A percentile compares a stretch with the other conserved stretches of the same genome.
Evolutionary conservation across 2,797 vertebrate species (phyloP).

Genomic region (Pitangus sulphuratus): DNA sequence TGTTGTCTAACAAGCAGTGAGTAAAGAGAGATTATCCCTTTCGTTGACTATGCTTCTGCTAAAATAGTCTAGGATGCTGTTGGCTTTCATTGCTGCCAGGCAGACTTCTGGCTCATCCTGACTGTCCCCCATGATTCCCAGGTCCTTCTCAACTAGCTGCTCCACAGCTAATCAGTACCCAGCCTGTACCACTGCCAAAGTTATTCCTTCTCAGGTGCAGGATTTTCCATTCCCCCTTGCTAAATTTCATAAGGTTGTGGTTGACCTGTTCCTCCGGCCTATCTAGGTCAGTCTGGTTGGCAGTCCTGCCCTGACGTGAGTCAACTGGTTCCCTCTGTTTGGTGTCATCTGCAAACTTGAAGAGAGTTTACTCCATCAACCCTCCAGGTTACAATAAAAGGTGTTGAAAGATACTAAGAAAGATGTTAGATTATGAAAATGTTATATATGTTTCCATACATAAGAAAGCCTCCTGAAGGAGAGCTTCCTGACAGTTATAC

Average conservation of each 20-base stretch:
- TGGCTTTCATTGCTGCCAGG: neutral
- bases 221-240: neutral
- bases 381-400: neutral
- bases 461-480: neutral
- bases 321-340: neutral
- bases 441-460: neutral
- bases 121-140: neutral
- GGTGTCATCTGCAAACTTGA: neutral
- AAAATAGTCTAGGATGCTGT: neutral
- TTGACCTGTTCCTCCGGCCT: neutral
- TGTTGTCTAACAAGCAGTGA: neutral
- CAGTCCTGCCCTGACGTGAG: neutral
- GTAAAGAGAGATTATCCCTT: neutral
- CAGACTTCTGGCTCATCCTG: neutral
- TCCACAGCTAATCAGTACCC: neutral
- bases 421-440: neutral
- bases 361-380: neutral
- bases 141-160: neutral
- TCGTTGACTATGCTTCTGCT: neutral
- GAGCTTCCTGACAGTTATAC: neutral
- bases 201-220: neutral
- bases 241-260: neutral
- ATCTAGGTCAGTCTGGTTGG: neutral
- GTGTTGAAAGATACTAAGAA: slow-evolving; percentile 1
- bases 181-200: neutral